Evolutionary conservation across 2,113 vertebrate species (phyloP).

Genomic region (Anas platyrhynchos): DNA sequence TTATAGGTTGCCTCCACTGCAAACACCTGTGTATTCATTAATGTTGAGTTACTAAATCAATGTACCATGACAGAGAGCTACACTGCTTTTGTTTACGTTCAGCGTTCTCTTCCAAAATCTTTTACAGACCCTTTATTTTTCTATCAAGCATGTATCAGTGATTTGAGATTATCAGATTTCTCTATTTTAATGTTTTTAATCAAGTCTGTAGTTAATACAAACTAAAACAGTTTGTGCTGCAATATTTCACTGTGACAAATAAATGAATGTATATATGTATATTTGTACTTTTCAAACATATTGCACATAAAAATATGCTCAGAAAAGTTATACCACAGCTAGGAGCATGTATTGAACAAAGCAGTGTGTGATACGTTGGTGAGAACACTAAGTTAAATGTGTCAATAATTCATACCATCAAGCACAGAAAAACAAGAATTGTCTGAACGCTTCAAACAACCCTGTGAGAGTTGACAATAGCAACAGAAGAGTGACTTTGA

Average conservation of each 20-base stretch:
- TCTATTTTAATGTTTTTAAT: constrained; percentile 24
- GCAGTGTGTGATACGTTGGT: constrained; percentile 6
- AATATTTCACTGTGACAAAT: constrained; percentile 23
- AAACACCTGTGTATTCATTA: background rate
- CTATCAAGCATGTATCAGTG: background rate
- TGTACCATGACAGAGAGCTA: background rate
- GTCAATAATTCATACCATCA: constrained; percentile 57
- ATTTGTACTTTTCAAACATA: constrained; percentile 19
- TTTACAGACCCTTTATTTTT: background rate
- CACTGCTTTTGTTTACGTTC: background rate
- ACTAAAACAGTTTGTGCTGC: constrained; percentile 48
- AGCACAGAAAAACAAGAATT: constrained; percentile 46
- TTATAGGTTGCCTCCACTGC: background rate
- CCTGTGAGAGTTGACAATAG: constrained; percentile 24
- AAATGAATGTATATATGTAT: background rate
- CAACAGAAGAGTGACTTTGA: constrained; percentile 55
- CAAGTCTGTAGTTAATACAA: constrained; percentile 45
- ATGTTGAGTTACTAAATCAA: background rate
- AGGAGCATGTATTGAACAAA: constrained; percentile 32
- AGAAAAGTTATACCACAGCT: constrained; percentile 37
- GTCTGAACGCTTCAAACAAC: constrained; percentile 41
- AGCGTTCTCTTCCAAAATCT: constrained; percentile 30
- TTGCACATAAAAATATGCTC: constrained; percentile 33
- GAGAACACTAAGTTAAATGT: constrained; percentile 16
- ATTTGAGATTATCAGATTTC: constrained; percentile 16